Percentiles rank a stretch among this genome's conserved stretches.
These are phyloP conservation scores for Lasiommata megera DNA, from an alignment of 2,888 invertebrate genomes.

Conservation along the genomic window DNA sequence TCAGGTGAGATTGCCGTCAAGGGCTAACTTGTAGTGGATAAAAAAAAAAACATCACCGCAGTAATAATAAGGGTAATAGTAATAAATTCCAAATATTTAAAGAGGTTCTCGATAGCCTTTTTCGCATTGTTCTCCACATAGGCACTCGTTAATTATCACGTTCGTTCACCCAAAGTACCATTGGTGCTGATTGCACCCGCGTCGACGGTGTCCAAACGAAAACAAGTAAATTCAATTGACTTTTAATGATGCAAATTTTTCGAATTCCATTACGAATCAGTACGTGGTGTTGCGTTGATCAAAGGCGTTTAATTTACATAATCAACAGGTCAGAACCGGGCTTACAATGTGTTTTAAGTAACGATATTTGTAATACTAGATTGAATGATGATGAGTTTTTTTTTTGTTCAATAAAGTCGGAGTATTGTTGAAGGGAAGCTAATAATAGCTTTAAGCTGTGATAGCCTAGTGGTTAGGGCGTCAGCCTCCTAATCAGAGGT, in stretches of 20 bases:
- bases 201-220: constrained; percentile 39
- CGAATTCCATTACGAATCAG: constrained; percentile 54
- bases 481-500: too few relatives aligned
- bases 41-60: too few relatives aligned
- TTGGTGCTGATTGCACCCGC: constrained; percentile 20
- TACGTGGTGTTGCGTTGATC: constrained; percentile 50
- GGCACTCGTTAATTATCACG: constrained; percentile 2
- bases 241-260: constrained; percentile 66
- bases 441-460: too few relatives aligned
- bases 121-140: neutral
- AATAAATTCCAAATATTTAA: too few relatives aligned
- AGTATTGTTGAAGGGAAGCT: too few relatives aligned
- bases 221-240: constrained; percentile 66
- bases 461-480: too few relatives aligned
- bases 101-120: too few relatives aligned
- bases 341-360: constrained; percentile 21
- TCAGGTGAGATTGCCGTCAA: too few relatives aligned
- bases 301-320: constrained; percentile 56
- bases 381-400: too few relatives aligned
- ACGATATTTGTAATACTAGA: neutral
- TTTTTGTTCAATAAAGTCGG: too few relatives aligned
- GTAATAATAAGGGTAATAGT: too few relatives aligned
- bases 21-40: too few relatives aligned
- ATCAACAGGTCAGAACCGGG: constrained; percentile 46
- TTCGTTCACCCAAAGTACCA: constrained; percentile 16